phyloP scores from a whole-genome alignment of 2,888 invertebrate species.

The Torymus tubicola region DNA sequence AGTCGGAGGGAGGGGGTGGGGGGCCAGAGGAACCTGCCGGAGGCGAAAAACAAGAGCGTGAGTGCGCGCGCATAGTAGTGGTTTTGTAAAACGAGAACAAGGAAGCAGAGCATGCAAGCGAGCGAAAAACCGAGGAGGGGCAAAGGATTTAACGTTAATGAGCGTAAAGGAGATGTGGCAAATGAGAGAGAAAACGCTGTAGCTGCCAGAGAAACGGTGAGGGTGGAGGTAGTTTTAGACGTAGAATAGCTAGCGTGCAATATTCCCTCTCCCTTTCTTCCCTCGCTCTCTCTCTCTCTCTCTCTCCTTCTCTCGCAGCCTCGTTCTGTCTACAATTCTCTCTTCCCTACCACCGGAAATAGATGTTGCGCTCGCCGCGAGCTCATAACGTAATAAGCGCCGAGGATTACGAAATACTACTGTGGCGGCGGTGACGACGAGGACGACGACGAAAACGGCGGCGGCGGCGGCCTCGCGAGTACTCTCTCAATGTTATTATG shows the following conservation, averaged over 20 bases:
- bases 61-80: no score
- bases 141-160: constrained; percentile 18
- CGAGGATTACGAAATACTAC: constrained; percentile 59
- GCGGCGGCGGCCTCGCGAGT: constrained; percentile 38
- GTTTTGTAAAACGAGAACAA: constrained; percentile 3
- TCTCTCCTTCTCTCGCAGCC: no score
- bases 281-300: no score
- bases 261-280: no score
- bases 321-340: no score
- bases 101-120: neutral
- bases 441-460: no score
- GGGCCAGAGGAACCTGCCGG: neutral
- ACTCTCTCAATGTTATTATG: neutral
- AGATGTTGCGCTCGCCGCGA: constrained; percentile 62
- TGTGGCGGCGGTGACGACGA: constrained; percentile 44
- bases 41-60: neutral
- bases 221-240: no score
- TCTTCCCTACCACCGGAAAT: constrained; percentile 59
- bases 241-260: no score
- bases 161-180: constrained; percentile 25
- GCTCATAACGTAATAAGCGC: constrained; percentile 63
- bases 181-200: neutral
- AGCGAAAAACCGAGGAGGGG: neutral
- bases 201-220: no score
- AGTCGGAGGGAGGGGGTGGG: neutral